A percentile compares a stretch with the other conserved stretches of the same genome.
Evolutionary conservation across 2,113 vertebrate species (phyloP).

Genomic region (Anolis sagrei): DNA sequence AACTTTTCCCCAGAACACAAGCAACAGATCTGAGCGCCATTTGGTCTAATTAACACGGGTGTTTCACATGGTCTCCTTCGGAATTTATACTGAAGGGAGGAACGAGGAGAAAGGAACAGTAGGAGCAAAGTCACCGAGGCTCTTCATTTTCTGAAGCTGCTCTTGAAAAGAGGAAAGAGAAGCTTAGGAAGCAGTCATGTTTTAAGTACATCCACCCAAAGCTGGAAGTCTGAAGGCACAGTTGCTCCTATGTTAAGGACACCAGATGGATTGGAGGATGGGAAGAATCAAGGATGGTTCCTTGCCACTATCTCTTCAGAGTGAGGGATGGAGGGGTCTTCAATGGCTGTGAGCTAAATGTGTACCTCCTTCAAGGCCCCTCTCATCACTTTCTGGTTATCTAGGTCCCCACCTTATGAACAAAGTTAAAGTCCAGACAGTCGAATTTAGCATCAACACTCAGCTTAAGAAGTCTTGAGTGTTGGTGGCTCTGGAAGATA

Average conservation of each 20-base stretch:
- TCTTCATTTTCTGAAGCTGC: background rate
- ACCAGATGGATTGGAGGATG: no score
- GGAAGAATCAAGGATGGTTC: background rate
- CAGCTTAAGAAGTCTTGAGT: no score
- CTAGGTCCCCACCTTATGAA: no score
- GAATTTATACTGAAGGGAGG: constrained; percentile 54
- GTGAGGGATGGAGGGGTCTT: background rate
- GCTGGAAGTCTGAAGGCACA: background rate
- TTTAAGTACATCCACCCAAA: background rate
- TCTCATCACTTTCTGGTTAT: no score
- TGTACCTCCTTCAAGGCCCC: no score
- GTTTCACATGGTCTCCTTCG: constrained; percentile 79
- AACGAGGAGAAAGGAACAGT: constrained; percentile 69
- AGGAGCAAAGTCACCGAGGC: constrained; percentile 35
- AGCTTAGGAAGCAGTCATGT: background rate
- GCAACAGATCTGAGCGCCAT: constrained; percentile 76
- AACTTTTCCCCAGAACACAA: constrained; percentile 69
- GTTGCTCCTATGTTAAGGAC: background rate
- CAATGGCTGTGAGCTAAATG: no score
- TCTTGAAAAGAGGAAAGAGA: background rate
- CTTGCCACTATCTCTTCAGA: background rate
- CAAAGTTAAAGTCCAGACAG: no score
- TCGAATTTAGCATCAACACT: no score
- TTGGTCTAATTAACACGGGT: constrained; percentile 81
- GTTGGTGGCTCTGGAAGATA: no score